These are phyloP conservation scores for Camelus dromedarius DNA, from an alignment of 2,113 vertebrate genomes.

Conservation along the genomic window DNA sequence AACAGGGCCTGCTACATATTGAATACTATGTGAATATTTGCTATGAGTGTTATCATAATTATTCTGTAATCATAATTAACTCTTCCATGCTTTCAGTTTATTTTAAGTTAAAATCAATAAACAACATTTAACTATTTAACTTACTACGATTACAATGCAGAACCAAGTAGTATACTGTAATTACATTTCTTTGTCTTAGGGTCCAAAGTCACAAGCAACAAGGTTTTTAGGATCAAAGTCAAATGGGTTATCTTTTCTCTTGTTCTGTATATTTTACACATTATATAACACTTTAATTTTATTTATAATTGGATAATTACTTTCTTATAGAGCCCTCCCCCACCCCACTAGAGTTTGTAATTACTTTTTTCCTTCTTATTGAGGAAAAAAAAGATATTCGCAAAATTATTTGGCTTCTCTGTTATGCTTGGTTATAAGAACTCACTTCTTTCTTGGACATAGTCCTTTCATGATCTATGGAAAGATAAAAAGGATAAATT, in stretches of 20 bases:
- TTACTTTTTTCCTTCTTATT: not conserved
- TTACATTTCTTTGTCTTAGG: not conserved
- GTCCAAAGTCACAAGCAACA: not conserved
- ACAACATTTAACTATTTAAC: not conserved
- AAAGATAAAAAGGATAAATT: constrained; percentile 18
- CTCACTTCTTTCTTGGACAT: not conserved
- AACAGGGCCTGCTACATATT: not conserved
- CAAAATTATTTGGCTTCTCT: not conserved
- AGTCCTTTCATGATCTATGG: not conserved
- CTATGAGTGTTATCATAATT: not conserved
- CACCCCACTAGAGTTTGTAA: not conserved
- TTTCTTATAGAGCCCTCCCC: not conserved
- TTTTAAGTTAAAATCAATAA: constrained; percentile 16
- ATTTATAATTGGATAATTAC: not conserved
- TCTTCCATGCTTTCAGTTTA: not conserved
- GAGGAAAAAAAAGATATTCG: not conserved
- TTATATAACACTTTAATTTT: not conserved
- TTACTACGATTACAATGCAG: not conserved
- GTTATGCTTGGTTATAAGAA: not conserved
- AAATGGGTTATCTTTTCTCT: not conserved
- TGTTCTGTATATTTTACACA: not conserved
- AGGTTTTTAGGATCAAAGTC: not conserved
- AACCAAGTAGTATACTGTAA: not conserved
- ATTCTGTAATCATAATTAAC: constrained; percentile 32
- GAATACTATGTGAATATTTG: not conserved